Base-by-base conservation (phyloP, 2,888 invertebrate genomes). In the Acronicta psi region DNA sequence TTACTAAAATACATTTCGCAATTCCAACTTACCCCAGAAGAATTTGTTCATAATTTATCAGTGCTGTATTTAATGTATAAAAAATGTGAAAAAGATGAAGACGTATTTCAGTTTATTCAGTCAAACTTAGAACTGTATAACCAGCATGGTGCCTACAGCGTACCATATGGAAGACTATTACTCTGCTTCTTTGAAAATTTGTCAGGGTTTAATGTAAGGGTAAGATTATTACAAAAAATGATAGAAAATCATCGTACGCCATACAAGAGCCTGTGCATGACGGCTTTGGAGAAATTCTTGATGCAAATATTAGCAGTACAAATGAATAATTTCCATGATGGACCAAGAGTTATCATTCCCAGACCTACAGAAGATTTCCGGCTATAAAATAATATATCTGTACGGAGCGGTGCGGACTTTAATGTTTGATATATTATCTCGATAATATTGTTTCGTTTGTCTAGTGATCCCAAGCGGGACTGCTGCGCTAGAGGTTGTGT, bases 111-210 rank as follows among this genome's bases (percentile, higher is more conserved):
- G 4, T 58, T 25, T 23, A 46, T 71, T 0, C 16, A 25, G 0
- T 10, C 23, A 6, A 54, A 53, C 20, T 41, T 71, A 14, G 44
- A 50, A 25, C 5, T 14, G 1, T 16, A 37, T 17, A 29, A 25
- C 7, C 0, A 41, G 0, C 16, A 16, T 9, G 59, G 67, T 31
- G 52, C 62, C 8, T 34, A 53, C 10, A 71, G 58, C 17, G 34
- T 45, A 36, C 40, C 43, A 20, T 69, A 41, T 16, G 70, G 67
- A 0, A 45, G 45, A 40, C 34, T 69, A 14, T 37, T 69, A 9
- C 20, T 69, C 0, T 57, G 25, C 13, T 50, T 69, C 2, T 37
- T 71, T 9, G 29, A 71, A 55, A 69, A 40, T n/a, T 9, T 66
- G 6, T 38, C 47, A 0, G 69, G 40, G 0, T 57, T 52, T n/a